Conservation (phyloP, 2,797 vertebrate genomes). For the Pelochelys cantorii region DNA sequence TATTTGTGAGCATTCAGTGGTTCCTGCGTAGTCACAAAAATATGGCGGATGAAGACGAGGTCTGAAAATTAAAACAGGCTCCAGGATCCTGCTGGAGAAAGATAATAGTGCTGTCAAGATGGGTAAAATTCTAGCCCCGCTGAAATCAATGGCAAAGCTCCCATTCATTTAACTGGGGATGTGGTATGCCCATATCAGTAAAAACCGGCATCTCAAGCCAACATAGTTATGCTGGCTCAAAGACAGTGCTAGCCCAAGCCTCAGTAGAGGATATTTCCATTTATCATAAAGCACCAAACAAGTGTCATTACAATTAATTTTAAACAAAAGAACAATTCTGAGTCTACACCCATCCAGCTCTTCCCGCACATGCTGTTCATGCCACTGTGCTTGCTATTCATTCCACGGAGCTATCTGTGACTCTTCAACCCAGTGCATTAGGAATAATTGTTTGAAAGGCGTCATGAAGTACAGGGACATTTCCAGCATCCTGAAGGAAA, state of each 20-base stretch:
- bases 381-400: slow-evolving; percentile 19
- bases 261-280: background rate
- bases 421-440: slow-evolving; percentile 34
- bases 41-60: slow-evolving; percentile 68
- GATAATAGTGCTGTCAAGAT: slow-evolving; percentile 49
- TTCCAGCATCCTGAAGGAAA: slow-evolving; percentile 11
- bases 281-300: background rate
- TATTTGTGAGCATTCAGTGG: slow-evolving; percentile 68
- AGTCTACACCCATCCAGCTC: slow-evolving; percentile 9
- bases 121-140: slow-evolving; percentile 35
- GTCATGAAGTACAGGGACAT: slow-evolving; percentile 11
- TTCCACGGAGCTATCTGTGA: background rate
- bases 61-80: slow-evolving; percentile 71
- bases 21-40: slow-evolving; percentile 67
- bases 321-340: background rate
- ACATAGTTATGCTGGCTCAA: background rate
- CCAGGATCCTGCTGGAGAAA: slow-evolving; percentile 37
- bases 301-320: background rate
- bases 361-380: background rate
- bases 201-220: background rate
- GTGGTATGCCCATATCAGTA: slow-evolving; percentile 3
- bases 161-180: background rate
- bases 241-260: too few species aligned
- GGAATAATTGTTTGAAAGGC: background rate
- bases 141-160: slow-evolving; percentile 53